These are phyloP conservation scores for Meloe dianella DNA, from an alignment of 2,888 invertebrate genomes.

Conservation along the genomic window DNA sequence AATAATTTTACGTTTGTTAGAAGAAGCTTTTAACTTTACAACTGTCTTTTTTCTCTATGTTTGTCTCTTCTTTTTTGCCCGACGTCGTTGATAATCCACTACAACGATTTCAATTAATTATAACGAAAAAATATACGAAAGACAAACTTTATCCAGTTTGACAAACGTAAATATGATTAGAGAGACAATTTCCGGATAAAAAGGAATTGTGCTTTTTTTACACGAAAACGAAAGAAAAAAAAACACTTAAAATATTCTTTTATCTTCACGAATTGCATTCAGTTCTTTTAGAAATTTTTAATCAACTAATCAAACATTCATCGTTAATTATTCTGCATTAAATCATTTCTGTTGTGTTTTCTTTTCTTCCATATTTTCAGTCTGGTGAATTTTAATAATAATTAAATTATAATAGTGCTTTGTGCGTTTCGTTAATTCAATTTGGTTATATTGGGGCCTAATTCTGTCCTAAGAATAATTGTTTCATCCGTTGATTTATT, in stretches of 20 bases:
- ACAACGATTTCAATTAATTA: conserved; percentile 13
- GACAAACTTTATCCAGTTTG: conserved; percentile 10
- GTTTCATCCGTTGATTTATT: conserved; percentile 17
- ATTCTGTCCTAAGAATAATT: conserved; percentile 11
- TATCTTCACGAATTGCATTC: neutral
- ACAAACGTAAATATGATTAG: conserved; percentile 11
- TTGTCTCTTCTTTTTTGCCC: neutral
- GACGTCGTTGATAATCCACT: conserved; percentile 5
- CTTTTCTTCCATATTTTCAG: neutral
- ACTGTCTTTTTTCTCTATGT: neutral
- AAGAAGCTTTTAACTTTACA: neutral
- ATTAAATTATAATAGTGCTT: too few species aligned
- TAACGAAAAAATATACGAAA: conserved; percentile 1
- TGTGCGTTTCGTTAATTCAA: conserved; percentile 17
- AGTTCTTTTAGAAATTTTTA: neutral
- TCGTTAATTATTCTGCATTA: too few species aligned
- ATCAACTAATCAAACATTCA: neutral
- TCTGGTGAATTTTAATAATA: conserved; percentile 1
- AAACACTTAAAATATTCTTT: neutral
- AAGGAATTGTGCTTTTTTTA: neutral
- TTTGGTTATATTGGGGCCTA: neutral
- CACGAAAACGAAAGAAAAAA: neutral
- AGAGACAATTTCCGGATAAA: neutral
- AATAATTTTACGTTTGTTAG: conserved; percentile 5
- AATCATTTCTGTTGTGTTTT: too few species aligned